These are phyloP conservation scores for Drosophila pseudoananassae DNA, from an alignment of 1,140 invertebrate species.

Conservation along the genomic window DNA sequence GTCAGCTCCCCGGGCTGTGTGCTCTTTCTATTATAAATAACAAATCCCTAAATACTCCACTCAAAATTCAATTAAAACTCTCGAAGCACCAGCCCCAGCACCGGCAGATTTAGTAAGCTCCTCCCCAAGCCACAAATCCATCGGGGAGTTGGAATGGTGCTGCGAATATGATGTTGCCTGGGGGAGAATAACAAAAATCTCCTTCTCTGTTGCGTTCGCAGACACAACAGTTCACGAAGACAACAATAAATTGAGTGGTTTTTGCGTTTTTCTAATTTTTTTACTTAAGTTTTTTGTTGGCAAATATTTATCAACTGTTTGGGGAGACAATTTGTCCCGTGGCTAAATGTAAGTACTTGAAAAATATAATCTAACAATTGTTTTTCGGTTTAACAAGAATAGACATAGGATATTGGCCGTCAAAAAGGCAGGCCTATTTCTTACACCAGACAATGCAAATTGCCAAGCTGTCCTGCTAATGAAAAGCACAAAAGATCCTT, in stretches of 20 bases:
- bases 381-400: constrained; percentile 37
- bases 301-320: constrained; percentile 41
- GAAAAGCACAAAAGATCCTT: constrained; percentile 14
- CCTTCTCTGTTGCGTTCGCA: constrained; percentile 13
- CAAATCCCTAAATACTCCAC: constrained; percentile 79
- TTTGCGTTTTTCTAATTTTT: constrained; percentile 53
- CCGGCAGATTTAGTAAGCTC: constrained; percentile 66
- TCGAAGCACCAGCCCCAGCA: constrained; percentile 66
- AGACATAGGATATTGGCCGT: constrained; percentile 10
- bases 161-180: constrained; percentile 20
- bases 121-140: constrained; percentile 53
- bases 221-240: constrained; percentile 19
- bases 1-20: constrained; percentile 31
- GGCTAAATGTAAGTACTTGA: constrained; percentile 36
- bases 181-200: constrained; percentile 38
- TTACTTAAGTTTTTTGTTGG: constrained; percentile 16
- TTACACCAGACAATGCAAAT: constrained; percentile 11
- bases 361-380: constrained; percentile 54
- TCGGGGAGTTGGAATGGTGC: constrained; percentile 24
- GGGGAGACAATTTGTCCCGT: constrained; percentile 34
- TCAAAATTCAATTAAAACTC: constrained; percentile 82
- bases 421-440: constrained; percentile 13
- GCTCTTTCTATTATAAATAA: constrained; percentile 78
- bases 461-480: constrained; percentile 35
- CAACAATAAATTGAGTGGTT: constrained; percentile 30